Percentiles rank a stretch among this genome's conserved stretches.
Conservation (phyloP, 2,113 vertebrate genomes). For the Nestor notabilis region DNA sequence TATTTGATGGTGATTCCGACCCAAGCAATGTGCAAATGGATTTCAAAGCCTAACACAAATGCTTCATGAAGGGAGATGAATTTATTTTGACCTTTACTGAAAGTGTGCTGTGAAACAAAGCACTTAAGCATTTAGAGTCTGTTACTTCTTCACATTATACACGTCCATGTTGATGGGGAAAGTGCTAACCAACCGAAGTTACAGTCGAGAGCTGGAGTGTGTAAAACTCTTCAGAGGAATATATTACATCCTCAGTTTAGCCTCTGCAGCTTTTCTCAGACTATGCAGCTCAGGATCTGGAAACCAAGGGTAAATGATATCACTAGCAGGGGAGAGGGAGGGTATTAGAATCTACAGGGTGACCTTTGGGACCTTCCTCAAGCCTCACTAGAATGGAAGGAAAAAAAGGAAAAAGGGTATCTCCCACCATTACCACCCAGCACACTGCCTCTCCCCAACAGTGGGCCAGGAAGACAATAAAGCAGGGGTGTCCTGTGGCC, state of each 20-base stretch:
- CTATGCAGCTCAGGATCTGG: neutral
- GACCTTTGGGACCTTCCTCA: neutral
- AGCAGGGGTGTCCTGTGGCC: neutral
- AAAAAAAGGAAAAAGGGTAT: neutral
- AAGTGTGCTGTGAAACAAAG: slow-evolving; percentile 79
- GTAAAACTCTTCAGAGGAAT: slow-evolving; percentile 64
- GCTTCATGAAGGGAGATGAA: slow-evolving; percentile 65
- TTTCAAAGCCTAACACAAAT: slow-evolving; percentile 60
- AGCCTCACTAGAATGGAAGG: neutral
- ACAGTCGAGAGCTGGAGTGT: slow-evolving; percentile 40
- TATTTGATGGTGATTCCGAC: slow-evolving; percentile 26
- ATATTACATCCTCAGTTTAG: neutral
- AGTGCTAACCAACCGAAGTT: slow-evolving; percentile 67
- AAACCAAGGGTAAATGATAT: neutral
- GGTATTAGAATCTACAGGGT: fast-evolving
- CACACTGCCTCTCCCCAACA: fast-evolving
- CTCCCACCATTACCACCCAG: fast-evolving
- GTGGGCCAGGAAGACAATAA: neutral
- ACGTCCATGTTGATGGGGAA: slow-evolving; percentile 55
- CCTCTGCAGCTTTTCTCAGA: neutral
- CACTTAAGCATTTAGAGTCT: slow-evolving; percentile 75
- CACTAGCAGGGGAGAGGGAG: neutral
- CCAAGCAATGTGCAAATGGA: slow-evolving; percentile 5
- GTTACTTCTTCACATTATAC: slow-evolving; percentile 74
- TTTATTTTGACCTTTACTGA: slow-evolving; percentile 81